These are phyloP conservation scores for Gymnoscopelus braueri DNA, from an alignment of 2,797 vertebrate genomes.

Conservation along the genomic window DNA sequence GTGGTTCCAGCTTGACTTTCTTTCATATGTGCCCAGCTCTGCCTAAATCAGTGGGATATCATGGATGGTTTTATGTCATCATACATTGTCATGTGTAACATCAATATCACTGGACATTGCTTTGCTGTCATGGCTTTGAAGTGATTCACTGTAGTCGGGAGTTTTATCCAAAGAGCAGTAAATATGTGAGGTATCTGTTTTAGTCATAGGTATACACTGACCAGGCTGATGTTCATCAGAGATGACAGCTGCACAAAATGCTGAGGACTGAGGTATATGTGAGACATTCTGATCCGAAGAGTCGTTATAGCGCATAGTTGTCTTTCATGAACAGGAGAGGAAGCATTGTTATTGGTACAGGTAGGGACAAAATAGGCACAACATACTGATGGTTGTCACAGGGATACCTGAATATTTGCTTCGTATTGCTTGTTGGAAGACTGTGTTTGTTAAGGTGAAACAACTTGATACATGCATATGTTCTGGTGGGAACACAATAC, in stretches of 20 bases:
- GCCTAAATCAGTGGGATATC: not conserved
- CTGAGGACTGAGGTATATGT: constrained; percentile 29
- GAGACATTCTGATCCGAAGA: constrained; percentile 11
- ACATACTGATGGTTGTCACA: constrained; percentile 62
- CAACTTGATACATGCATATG: constrained; percentile 2
- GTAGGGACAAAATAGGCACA: constrained; percentile 17
- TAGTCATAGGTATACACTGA: not conserved
- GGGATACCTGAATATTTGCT: constrained; percentile 56
- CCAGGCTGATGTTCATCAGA: not conserved
- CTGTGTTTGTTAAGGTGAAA: constrained; percentile 5
- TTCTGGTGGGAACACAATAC: not conserved
- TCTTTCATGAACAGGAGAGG: not conserved
- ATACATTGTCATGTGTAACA: not conserved
- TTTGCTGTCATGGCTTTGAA: constrained; percentile 12
- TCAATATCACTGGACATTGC: constrained; percentile 9
- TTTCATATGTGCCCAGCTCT: not conserved
- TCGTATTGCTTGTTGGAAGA: constrained; percentile 20
- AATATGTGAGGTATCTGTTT: not conserved
- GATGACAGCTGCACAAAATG: not conserved
- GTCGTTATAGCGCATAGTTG: not conserved
- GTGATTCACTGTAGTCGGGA: constrained; percentile 2
- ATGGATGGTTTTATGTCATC: not conserved
- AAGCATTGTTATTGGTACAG: not conserved
- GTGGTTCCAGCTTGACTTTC: not conserved
- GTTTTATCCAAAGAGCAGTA: not conserved